Percentiles rank a stretch among this genome's conserved stretches.
Evolutionary conservation across 1,140 invertebrate species (phyloP).

Genomic region (Drosophila grimshawi): DNA sequence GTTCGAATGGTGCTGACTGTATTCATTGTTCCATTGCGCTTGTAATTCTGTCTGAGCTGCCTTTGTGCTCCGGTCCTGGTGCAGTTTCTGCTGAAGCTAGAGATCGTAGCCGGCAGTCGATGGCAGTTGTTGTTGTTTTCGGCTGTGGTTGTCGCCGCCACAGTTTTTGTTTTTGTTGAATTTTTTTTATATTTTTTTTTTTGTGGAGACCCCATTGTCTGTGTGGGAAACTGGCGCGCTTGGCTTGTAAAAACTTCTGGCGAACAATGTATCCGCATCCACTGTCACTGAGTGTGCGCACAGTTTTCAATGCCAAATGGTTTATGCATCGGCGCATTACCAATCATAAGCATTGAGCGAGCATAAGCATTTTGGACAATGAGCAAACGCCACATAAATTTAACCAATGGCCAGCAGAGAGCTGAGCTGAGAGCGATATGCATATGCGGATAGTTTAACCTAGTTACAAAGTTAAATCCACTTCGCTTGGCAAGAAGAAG

Average conservation of each 20-base stretch:
- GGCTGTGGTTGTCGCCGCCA: conserved; percentile 33
- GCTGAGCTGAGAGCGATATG: conserved; percentile 54
- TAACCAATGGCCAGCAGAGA: conserved; percentile 44
- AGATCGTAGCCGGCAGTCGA: conserved; percentile 33
- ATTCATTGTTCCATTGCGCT: conserved; percentile 73
- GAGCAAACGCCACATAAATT: conserved; percentile 78
- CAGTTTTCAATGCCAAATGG: conserved; percentile 80
- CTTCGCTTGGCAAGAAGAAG: neutral
- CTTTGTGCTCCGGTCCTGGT: conserved; percentile 55
- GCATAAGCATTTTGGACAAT: conserved; percentile 63
- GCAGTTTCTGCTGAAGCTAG: conserved; percentile 30
- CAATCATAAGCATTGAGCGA: conserved; percentile 68
- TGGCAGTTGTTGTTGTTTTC: conserved; percentile 25
- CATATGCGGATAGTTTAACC: conserved; percentile 79
- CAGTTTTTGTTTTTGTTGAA: conserved; percentile 23
- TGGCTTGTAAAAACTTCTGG: conserved; percentile 62
- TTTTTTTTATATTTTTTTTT: conserved; percentile 3
- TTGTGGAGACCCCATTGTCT: conserved; percentile 67
- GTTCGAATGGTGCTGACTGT: conserved; percentile 72
- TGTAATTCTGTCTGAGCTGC: conserved; percentile 70
- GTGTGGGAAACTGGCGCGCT: conserved; percentile 74
- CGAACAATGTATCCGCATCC: conserved; percentile 69
- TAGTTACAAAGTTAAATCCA: conserved; percentile 38
- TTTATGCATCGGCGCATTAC: conserved; percentile 71
- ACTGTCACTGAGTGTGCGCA: conserved; percentile 15